Evolutionary conservation across 2,797 vertebrate genomes (phyloP).

Genomic region (Sebastes ruberrimus): DNA sequence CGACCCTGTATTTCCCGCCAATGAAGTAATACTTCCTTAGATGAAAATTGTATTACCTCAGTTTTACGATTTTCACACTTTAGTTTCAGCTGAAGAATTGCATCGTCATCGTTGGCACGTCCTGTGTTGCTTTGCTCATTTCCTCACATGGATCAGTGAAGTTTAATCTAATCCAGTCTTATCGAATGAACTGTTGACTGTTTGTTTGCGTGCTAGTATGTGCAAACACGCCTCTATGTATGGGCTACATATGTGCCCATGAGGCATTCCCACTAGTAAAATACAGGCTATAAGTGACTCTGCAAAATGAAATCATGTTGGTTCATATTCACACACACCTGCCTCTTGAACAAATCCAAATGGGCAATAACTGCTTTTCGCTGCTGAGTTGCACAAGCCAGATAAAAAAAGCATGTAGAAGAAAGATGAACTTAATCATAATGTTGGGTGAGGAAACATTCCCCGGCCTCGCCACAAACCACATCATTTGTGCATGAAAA

Average conservation of each 20-base stretch:
- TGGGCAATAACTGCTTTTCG: conserved; percentile 1
- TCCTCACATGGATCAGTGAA: neutral
- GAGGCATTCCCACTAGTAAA: neutral
- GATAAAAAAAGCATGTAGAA: conserved; percentile 24
- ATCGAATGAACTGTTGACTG: neutral
- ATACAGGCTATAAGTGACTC: neutral
- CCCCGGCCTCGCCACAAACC: conserved; percentile 42
- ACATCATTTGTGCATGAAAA: conserved; percentile 62
- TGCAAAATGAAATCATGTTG: neutral
- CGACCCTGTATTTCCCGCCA: neutral
- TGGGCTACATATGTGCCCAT: neutral
- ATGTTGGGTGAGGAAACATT: conserved; percentile 48
- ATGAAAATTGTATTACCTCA: neutral
- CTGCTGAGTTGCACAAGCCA: conserved; percentile 11
- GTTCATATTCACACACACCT: neutral
- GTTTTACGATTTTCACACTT: conserved; percentile 4
- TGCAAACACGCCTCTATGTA: neutral
- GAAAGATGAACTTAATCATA: conserved; percentile 36
- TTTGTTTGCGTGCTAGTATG: neutral
- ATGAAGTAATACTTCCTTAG: neutral
- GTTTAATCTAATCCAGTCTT: conserved; percentile 25
- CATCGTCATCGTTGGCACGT: neutral
- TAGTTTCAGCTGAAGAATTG: neutral
- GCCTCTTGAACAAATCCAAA: conserved; percentile 22
- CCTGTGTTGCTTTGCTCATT: neutral